These are phyloP conservation scores for Dasysyrphus tricinctus DNA, from an alignment of 2,888 invertebrate species.

Conservation along the genomic window DNA sequence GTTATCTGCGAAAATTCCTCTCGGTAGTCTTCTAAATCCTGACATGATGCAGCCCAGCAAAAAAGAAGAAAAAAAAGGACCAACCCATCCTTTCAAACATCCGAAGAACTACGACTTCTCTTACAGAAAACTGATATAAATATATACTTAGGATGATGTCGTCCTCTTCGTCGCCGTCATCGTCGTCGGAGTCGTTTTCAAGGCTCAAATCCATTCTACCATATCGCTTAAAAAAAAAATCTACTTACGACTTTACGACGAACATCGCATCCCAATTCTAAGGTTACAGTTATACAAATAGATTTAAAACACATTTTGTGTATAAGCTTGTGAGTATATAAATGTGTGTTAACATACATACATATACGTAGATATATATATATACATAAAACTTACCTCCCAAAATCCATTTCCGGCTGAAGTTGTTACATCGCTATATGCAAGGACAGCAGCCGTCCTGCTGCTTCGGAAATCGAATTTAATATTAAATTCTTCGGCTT, in stretches of 20 bases:
- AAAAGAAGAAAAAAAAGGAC: background rate
- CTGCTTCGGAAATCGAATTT: constrained; percentile 95
- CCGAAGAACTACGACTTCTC: constrained; percentile 14
- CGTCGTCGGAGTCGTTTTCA: constrained; percentile 24
- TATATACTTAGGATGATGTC: constrained; percentile 28
- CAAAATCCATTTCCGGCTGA: constrained; percentile 91
- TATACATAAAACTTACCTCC: constrained; percentile 87
- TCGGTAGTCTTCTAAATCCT: constrained; percentile 38
- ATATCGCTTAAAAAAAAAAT: constrained; percentile 55
- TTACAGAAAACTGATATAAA: constrained; percentile 41
- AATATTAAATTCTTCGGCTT: constrained; percentile 89
- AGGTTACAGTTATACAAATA: constrained; percentile 50
- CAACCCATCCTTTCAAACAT: constrained; percentile 11
- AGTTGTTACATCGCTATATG: constrained; percentile 91
- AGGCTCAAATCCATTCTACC: background rate
- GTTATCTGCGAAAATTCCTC: constrained; percentile 50
- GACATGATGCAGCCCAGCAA: constrained; percentile 21
- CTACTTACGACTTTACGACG: constrained; percentile 61
- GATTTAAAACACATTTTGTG: constrained; percentile 42
- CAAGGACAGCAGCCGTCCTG: constrained; percentile 92
- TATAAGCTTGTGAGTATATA: constrained; percentile 4
- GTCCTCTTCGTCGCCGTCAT: constrained; percentile 1
- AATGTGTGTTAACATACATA: constrained; percentile 4
- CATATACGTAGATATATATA: background rate
- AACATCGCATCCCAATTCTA: constrained; percentile 52